These are phyloP conservation scores for Cecidostiba fungosa DNA, from an alignment of 2,888 invertebrate species.

Conservation along the genomic window DNA sequence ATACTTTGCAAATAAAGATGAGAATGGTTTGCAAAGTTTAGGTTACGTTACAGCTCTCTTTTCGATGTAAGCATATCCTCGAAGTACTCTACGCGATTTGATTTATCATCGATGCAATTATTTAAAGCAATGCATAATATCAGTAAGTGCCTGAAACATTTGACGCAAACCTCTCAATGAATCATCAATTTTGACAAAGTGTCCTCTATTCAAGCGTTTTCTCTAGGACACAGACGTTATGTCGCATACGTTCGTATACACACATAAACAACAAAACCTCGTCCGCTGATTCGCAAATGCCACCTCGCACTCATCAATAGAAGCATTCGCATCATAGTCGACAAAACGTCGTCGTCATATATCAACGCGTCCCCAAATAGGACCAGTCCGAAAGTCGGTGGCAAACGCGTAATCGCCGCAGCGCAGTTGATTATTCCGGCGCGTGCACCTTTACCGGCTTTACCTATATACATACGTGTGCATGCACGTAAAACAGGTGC, in stretches of 20 bases:
- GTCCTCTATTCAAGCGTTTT: not conserved
- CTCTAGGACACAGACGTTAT: too few relatives aligned
- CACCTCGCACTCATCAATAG: not conserved
- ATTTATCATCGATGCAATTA: too few relatives aligned
- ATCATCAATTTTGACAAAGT: slow-evolving; percentile 44
- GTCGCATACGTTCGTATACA: not conserved
- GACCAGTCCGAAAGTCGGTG: not conserved
- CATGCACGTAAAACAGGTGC: not conserved
- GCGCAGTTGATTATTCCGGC: slow-evolving; percentile 34
- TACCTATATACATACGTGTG: not conserved
- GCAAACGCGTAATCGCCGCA: slow-evolving; percentile 30
- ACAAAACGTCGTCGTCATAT: not conserved
- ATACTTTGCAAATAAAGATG: not conserved
- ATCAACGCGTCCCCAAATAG: not conserved
- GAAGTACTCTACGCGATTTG: too few relatives aligned
- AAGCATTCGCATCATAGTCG: not conserved
- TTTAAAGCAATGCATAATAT: not conserved
- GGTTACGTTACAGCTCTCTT: too few relatives aligned
- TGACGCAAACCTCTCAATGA: not conserved
- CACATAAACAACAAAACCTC: not conserved
- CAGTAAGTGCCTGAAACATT: slow-evolving; percentile 5
- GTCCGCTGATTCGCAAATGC: not conserved
- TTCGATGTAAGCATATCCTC: too few relatives aligned
- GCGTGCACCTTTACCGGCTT: not conserved
- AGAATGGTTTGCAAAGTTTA: too few relatives aligned